These are phyloP conservation scores for Latrodectus geometricus DNA, from an alignment of 1,140 invertebrate species.

Conservation along the genomic window DNA sequence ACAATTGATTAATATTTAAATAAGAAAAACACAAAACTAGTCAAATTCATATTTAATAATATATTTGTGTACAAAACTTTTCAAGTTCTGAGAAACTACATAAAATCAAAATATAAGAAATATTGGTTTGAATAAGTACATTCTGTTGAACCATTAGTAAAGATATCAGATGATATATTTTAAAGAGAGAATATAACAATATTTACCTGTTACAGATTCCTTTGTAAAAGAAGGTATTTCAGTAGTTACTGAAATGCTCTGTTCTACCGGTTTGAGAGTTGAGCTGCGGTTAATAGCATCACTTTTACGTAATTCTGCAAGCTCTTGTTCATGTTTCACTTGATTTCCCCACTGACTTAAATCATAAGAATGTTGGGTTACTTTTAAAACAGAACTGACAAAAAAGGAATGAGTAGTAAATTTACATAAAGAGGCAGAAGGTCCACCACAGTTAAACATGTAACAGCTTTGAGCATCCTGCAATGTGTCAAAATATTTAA, in stretches of 20 bases:
- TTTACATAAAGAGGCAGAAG: conserved; percentile 91
- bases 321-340: conserved; percentile 83
- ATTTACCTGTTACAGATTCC: too few relatives aligned
- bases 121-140: too few relatives aligned
- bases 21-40: too few relatives aligned
- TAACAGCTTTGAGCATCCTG: conserved; percentile 89
- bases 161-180: too few relatives aligned
- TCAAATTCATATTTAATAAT: too few relatives aligned
- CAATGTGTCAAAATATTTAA: conserved; percentile 62
- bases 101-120: too few relatives aligned
- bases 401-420: conserved; percentile 90
- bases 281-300: neutral
- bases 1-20: too few relatives aligned
- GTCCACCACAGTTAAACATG: conserved; percentile 88
- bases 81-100: too few relatives aligned
- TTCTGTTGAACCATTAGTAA: too few relatives aligned
- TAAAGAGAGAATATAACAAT: too few relatives aligned
- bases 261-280: neutral
- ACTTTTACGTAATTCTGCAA: conserved; percentile 69
- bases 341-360: conserved; percentile 79
- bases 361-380: conserved; percentile 75
- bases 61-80: too few relatives aligned
- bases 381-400: conserved; percentile 84
- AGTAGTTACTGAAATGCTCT: neutral
- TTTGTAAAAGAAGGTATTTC: too few relatives aligned